Evolutionary conservation across 2,113 vertebrate genomes (phyloP).

Genomic region (Pelvicachromis taeniatus): DNA sequence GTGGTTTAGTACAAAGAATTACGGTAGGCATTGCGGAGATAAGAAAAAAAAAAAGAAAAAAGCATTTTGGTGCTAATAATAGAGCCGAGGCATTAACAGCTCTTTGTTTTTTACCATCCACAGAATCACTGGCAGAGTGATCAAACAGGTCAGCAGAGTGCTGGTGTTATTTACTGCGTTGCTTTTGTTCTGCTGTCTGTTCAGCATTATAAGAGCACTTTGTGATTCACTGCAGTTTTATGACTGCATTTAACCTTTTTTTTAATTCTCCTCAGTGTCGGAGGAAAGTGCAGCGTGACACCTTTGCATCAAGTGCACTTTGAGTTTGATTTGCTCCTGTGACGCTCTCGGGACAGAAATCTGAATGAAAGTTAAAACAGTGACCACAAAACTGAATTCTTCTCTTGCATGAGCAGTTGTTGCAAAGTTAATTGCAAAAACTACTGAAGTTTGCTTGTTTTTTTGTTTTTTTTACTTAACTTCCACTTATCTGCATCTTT

Average conservation of each 20-base stretch:
- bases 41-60: not conserved
- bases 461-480: not conserved
- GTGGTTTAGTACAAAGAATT: not conserved
- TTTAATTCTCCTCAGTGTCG: not conserved
- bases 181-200: constrained; percentile 7
- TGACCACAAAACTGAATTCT: not conserved
- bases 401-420: not conserved
- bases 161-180: not conserved
- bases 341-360: not conserved
- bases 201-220: constrained; percentile 11
- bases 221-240: constrained; percentile 13
- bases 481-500: accelerated
- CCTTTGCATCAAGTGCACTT: not conserved
- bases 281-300: not conserved
- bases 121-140: not conserved
- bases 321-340: not conserved
- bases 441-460: not conserved
- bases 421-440: not conserved
- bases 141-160: constrained; percentile 23
- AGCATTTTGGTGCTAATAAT: constrained; percentile 30
- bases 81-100: constrained; percentile 23
- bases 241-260: constrained; percentile 7
- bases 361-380: not conserved
- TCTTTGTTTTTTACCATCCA: constrained; percentile 8
- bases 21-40: not conserved